Conservation (phyloP, 2,888 invertebrate species). For the Selenia dentaria region DNA sequence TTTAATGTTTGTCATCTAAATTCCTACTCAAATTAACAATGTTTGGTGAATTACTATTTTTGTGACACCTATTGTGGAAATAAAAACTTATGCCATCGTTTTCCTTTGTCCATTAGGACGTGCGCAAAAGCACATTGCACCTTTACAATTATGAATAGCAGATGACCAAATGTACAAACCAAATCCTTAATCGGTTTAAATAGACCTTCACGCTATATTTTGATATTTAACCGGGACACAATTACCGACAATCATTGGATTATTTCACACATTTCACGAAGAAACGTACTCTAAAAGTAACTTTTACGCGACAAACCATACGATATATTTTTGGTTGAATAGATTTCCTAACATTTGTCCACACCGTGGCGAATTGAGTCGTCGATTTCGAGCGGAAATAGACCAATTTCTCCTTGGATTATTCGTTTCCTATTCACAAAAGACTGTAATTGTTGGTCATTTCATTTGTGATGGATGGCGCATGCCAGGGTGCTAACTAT, state of each 20-base stretch:
- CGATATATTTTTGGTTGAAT: constrained; percentile 7
- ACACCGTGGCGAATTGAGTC: constrained; percentile 40
- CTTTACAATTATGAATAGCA: constrained; percentile 24
- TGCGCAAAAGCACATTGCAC: constrained; percentile 23
- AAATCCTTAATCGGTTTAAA: constrained; percentile 14
- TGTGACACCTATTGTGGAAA: too few species aligned
- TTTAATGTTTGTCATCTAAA: too few species aligned
- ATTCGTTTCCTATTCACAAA: constrained; percentile 32
- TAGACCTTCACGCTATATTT: constrained; percentile 22
- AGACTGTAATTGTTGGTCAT: constrained; percentile 35
- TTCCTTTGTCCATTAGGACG: constrained; percentile 14
- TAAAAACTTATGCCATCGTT: background rate
- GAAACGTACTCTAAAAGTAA: constrained; percentile 6
- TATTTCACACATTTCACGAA: constrained; percentile 15
- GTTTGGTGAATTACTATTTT: too few species aligned
- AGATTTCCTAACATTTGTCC: constrained; percentile 19
- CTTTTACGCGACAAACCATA: background rate
- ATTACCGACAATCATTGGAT: constrained; percentile 30
- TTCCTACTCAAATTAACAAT: too few species aligned
- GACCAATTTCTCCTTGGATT: constrained; percentile 73
- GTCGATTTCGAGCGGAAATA: constrained; percentile 71
- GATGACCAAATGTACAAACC: constrained; percentile 23
- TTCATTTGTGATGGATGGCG: constrained; percentile 29
- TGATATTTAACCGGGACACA: constrained; percentile 27
- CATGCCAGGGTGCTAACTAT: constrained; percentile 26